These are phyloP conservation scores for crab-eating macaque (Macaca fascicularis) DNA, from an alignment of 2,113 vertebrate species.

Conservation along the genomic window DNA sequence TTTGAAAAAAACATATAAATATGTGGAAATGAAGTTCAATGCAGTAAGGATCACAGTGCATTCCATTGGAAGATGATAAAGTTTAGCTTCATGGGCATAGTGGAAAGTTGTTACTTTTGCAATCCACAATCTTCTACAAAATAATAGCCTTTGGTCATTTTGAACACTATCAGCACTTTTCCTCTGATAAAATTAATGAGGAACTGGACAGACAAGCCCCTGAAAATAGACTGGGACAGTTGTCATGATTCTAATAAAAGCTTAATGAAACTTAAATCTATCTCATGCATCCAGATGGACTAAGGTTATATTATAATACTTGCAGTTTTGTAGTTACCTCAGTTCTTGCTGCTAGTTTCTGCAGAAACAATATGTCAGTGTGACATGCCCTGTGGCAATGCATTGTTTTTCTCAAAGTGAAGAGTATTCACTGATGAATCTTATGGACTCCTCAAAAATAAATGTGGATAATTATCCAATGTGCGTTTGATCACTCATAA, in stretches of 20 bases:
- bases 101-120: background rate
- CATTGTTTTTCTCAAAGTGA: conserved; percentile 19
- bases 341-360: background rate
- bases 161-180: background rate
- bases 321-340: conserved; percentile 35
- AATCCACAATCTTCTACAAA: background rate
- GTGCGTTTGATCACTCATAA: background rate
- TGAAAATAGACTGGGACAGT: background rate
- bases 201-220: background rate
- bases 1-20: background rate
- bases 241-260: conserved; percentile 58
- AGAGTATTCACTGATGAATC: background rate
- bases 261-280: conserved; percentile 55
- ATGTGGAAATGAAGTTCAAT: background rate
- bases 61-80: background rate
- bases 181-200: conserved; percentile 27
- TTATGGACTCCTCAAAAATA: conserved; percentile 31
- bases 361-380: background rate
- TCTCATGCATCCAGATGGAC: background rate
- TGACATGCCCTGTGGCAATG: background rate
- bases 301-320: background rate
- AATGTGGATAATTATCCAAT: background rate
- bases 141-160: background rate
- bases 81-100: background rate
- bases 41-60: background rate